Evolutionary conservation across 1,140 invertebrate genomes (phyloP).

Genomic region (Drepana arcuata): DNA sequence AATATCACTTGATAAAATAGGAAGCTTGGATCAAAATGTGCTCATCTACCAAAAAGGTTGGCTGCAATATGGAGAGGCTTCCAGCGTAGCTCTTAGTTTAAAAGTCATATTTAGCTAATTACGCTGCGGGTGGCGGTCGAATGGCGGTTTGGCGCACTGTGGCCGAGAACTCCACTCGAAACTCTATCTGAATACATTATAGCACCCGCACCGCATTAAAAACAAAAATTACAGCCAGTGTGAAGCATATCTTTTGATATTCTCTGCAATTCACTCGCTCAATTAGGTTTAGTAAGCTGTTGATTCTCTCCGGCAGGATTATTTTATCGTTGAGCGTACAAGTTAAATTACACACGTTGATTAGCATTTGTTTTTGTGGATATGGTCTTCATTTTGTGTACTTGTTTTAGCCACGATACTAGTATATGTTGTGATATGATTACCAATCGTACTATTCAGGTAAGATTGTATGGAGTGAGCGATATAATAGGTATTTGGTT

Average conservation of each 20-base stretch:
- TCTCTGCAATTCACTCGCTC: slow-evolving; percentile 2
- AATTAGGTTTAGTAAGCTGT: no score
- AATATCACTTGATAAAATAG: no score
- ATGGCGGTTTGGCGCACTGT: slow-evolving; percentile 16
- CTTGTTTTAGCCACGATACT: no score
- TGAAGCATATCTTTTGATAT: slow-evolving; percentile 7
- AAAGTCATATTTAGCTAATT: slow-evolving; percentile 63
- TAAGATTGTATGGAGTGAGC: no score
- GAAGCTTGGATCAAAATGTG: slow-evolving; percentile 24
- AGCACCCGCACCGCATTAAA: slow-evolving; percentile 11
- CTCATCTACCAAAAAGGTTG: slow-evolving; percentile 26
- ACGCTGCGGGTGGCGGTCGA: slow-evolving; percentile 33
- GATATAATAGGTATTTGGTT: no score
- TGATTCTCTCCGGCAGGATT: no score
- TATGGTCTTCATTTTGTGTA: no score
- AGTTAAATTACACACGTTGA: no score
- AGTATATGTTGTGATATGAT: no score
- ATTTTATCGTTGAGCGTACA: no score
- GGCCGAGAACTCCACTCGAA: slow-evolving; percentile 27
- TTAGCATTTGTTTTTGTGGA: no score
- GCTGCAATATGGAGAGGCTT: slow-evolving; percentile 24
- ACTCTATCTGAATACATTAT: slow-evolving; percentile 35
- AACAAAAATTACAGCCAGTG: slow-evolving; percentile 10
- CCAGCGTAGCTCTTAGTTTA: slow-evolving; percentile 40
- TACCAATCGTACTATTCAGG: no score